Conservation (phyloP, 1,140 invertebrate species). For the Nautilus pompilius region DNA sequence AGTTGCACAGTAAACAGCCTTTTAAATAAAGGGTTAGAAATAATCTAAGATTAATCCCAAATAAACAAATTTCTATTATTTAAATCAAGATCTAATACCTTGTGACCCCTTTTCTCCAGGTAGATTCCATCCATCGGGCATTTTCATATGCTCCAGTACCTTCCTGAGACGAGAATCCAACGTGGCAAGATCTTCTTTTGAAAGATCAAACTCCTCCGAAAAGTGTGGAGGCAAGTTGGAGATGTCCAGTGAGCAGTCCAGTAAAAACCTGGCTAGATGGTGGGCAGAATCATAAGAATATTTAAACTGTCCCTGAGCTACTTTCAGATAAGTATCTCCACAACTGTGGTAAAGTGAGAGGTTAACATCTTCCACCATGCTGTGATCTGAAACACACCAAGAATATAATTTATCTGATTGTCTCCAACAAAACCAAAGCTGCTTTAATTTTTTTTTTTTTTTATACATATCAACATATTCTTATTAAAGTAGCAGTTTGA, state of each 20-base stretch:
- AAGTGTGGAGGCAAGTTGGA: too few relatives aligned
- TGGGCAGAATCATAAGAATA: not conserved
- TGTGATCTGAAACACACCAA: not conserved
- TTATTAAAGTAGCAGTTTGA: too few relatives aligned
- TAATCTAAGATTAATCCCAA: too few relatives aligned
- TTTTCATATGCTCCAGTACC: conserved; percentile 20
- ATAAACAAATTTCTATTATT: too few relatives aligned
- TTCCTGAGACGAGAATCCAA: conserved; percentile 27
- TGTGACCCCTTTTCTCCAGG: too few relatives aligned
- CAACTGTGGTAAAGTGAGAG: not conserved
- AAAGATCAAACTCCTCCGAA: conserved; percentile 37
- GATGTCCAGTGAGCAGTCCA: not conserved
- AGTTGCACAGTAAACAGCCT: too few relatives aligned
- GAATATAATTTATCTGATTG: not conserved
- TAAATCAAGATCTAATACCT: too few relatives aligned
- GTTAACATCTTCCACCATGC: not conserved
- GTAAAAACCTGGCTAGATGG: not conserved
- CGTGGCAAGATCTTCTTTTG: conserved; percentile 35
- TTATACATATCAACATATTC: too few relatives aligned
- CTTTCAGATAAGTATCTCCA: not conserved
- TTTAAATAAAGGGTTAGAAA: too few relatives aligned
- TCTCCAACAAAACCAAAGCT: too few relatives aligned
- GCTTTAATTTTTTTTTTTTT: too few relatives aligned
- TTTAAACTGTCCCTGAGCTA: not conserved
- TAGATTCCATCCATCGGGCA: conserved; percentile 33